A percentile compares a stretch with the other conserved stretches of the same genome.
Conservation (phyloP, 2,113 vertebrate genomes). For the Cynopterus brachyotis region DNA sequence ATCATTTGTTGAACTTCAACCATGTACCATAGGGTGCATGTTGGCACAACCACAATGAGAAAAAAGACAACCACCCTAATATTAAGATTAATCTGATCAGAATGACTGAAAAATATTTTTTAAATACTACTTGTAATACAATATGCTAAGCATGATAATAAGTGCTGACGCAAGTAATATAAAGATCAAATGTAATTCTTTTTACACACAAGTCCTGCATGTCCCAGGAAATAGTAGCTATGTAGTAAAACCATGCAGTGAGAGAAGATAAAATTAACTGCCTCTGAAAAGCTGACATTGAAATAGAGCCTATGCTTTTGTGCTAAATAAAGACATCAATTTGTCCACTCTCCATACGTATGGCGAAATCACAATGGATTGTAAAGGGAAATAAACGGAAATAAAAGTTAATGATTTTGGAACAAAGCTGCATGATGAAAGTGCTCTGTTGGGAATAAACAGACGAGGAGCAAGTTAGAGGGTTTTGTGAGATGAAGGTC, state of each 20-base stretch:
- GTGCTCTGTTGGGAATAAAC: conserved; percentile 42
- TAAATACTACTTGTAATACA: neutral
- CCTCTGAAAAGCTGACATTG: conserved; percentile 50
- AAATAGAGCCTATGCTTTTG: conserved; percentile 42
- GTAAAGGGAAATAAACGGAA: conserved; percentile 65
- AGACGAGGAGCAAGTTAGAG: conserved; percentile 5
- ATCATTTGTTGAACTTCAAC: neutral
- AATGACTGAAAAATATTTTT: neutral
- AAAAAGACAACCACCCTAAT: neutral
- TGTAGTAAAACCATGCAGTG: neutral
- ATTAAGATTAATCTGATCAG: neutral
- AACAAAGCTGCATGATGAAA: conserved; percentile 54
- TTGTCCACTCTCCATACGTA: conserved; percentile 40
- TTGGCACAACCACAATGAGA: neutral
- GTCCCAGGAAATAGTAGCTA: conserved; percentile 29
- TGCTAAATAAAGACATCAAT: conserved; percentile 70
- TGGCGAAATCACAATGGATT: conserved; percentile 60
- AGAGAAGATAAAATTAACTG: conserved; percentile 66
- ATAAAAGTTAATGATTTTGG: conserved; percentile 75
- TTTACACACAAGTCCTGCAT: neutral
- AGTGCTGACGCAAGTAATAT: neutral
- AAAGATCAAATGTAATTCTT: conserved; percentile 17
- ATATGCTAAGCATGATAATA: neutral
- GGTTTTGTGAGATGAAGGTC: conserved; percentile 60
- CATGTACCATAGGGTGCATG: neutral